phyloP scores from a whole-genome alignment of 2,113 vertebrate genomes.

The Brachionichthys hirsutus region DNA sequence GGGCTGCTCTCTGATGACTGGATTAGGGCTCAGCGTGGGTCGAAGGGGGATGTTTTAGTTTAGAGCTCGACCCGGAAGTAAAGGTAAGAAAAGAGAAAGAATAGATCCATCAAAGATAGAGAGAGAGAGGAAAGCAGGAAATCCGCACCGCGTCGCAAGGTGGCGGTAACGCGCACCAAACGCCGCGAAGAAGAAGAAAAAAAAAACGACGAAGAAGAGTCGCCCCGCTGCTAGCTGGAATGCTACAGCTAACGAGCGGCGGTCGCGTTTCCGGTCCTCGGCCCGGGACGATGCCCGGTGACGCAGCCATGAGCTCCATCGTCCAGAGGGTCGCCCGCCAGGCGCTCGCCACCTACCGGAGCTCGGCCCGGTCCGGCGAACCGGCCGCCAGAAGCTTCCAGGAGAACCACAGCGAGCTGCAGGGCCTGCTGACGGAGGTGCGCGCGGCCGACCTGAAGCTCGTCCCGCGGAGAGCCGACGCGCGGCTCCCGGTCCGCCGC shows the following conservation, averaged over 20 bases:
- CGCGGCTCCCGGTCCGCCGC: slow-evolving; percentile 40
- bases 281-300: slow-evolving; percentile 78
- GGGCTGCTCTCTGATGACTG: no score
- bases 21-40: no score
- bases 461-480: slow-evolving; percentile 75
- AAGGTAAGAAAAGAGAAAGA: no score
- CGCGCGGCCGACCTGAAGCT: slow-evolving; percentile 88
- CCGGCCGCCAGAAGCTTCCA: slow-evolving; percentile 65
- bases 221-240: slow-evolving; percentile 34
- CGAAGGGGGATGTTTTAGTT: no score
- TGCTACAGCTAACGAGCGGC: slow-evolving; percentile 12
- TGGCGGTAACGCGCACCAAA: background rate
- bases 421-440: slow-evolving; percentile 82
- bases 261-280: background rate
- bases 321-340: slow-evolving; percentile 89
- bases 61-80: no score
- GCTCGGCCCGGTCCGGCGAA: slow-evolving; percentile 48
- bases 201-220: slow-evolving; percentile 1
- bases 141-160: no score
- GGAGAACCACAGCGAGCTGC: slow-evolving; percentile 81
- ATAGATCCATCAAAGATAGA: no score
- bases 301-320: slow-evolving; percentile 85
- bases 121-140: no score
- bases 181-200: background rate
- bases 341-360: slow-evolving; percentile 85